Conservation (phyloP, 2,888 invertebrate species). For the Cinara cedri region DNA sequence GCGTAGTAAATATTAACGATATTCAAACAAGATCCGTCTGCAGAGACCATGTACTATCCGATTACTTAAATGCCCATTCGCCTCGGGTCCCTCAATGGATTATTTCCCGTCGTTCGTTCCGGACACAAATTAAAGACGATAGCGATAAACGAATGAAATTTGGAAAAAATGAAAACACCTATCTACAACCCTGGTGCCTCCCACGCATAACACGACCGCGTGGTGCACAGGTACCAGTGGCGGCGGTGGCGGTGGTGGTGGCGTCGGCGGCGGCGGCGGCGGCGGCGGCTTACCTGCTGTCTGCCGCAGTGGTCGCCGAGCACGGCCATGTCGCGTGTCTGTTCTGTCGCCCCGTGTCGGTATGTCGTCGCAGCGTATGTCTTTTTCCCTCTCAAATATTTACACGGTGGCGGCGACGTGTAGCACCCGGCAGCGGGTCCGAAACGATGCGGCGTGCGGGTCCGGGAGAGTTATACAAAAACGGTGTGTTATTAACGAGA, state of each 20-base stretch:
- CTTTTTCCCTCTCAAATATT: neutral
- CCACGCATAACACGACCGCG: neutral
- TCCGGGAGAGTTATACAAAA: too few species aligned
- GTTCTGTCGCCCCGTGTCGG: conserved; percentile 23
- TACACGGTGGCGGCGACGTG: neutral
- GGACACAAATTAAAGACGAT: too few species aligned
- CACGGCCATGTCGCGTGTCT: conserved; percentile 44
- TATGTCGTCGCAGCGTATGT: neutral
- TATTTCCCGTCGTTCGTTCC: too few species aligned
- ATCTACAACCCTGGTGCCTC: neutral
- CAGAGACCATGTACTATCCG: too few species aligned
- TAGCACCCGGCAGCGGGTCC: neutral
- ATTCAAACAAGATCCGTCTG: too few species aligned
- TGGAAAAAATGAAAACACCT: too few species aligned
- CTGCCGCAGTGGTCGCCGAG: conserved; percentile 48
- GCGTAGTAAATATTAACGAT: too few species aligned
- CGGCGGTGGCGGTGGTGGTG: neutral
- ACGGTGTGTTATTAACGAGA: too few species aligned
- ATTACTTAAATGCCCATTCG: too few species aligned
- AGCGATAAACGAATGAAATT: too few species aligned
- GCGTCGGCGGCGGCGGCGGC: conserved; percentile 21
- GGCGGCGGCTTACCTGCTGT: conserved; percentile 52
- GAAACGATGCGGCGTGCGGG: neutral
- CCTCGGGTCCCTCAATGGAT: too few species aligned
- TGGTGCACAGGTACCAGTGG: too few species aligned